A percentile compares a stretch with the other conserved stretches of the same genome.
Conservation (phyloP, 2,113 vertebrate genomes). For the Oryzias woworae region DNA sequence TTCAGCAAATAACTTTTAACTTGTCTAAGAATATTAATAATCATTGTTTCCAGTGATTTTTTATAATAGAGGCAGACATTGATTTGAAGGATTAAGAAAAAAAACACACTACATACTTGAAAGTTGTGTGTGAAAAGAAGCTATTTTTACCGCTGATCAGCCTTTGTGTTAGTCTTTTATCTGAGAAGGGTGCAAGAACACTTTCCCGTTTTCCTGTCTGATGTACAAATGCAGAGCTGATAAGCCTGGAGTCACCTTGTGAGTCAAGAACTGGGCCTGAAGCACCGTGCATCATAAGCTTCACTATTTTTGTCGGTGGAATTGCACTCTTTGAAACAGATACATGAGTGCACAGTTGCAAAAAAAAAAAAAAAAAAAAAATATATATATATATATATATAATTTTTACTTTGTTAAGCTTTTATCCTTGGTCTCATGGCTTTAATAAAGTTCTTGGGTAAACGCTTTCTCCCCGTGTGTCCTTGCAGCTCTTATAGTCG, state of each 20-base stretch:
- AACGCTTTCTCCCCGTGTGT: slow-evolving; percentile 34
- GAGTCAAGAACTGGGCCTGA: slow-evolving; percentile 8
- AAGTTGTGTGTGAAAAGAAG: slow-evolving; percentile 19
- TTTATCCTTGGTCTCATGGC: slow-evolving; percentile 15
- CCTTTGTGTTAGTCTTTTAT: slow-evolving; percentile 25
- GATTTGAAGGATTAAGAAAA: slow-evolving; percentile 21
- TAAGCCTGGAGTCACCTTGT: slow-evolving; percentile 24
- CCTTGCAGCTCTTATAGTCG: slow-evolving; percentile 44
- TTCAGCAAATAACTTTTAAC: slow-evolving; percentile 31
- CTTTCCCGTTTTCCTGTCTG: slow-evolving; percentile 10
- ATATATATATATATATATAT: background rate
- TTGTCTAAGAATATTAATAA: slow-evolving; percentile 23
- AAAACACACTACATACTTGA: background rate
- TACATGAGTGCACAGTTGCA: slow-evolving; percentile 8
- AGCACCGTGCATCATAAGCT: background rate
- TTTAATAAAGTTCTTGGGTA: slow-evolving; percentile 24
- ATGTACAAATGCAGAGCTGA: slow-evolving; percentile 21
- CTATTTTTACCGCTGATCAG: slow-evolving; percentile 19
- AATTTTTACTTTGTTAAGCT: background rate
- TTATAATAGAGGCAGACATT: slow-evolving; percentile 18
- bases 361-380: slow-evolving; percentile 1
- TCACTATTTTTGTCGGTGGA: background rate
- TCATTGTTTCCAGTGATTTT: slow-evolving; percentile 31
- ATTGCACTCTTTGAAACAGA: background rate
- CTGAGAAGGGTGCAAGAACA: slow-evolving; percentile 1